phyloP scores from a whole-genome alignment of 2,797 vertebrate species.

The Pangasius larnaudii region DNA sequence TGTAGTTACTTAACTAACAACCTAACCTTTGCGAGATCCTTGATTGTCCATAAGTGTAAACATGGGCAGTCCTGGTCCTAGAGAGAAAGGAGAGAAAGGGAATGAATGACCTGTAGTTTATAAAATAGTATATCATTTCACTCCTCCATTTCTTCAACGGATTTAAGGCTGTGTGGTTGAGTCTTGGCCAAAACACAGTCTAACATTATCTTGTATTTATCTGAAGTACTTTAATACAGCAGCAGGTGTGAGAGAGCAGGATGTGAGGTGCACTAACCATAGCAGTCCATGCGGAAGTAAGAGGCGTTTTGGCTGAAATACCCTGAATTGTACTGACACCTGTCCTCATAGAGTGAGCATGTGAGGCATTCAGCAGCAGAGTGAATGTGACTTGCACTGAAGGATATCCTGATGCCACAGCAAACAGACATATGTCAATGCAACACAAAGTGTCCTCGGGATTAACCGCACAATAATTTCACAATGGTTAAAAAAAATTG shows the following conservation, averaged over 20 bases:
- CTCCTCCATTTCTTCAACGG: background rate
- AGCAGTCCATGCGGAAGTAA: conserved; percentile 89
- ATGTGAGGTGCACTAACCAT: conserved; percentile 79
- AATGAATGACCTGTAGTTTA: conserved; percentile 13
- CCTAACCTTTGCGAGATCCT: conserved; percentile 68
- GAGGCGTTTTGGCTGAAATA: conserved; percentile 87
- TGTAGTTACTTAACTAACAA: conserved; percentile 23
- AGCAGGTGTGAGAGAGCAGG: conserved; percentile 29
- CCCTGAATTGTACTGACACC: conserved; percentile 91
- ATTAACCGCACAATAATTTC: background rate
- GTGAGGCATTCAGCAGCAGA: conserved; percentile 81
- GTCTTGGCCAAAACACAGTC: background rate
- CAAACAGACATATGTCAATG: conserved; percentile 1
- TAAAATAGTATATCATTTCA: background rate
- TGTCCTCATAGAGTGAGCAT: conserved; percentile 79
- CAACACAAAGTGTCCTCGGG: background rate
- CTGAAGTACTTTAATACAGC: background rate
- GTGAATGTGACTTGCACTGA: conserved; percentile 67
- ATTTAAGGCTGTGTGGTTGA: background rate
- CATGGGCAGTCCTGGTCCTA: conserved; percentile 89
- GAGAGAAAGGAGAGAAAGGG: conserved; percentile 52
- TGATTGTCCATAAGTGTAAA: conserved; percentile 80
- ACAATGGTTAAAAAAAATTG: background rate
- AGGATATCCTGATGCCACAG: conserved; percentile 71
- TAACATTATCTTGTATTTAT: conserved; percentile 11